These are phyloP conservation scores for Enteromius trimaculatus DNA, from an alignment of 2,797 vertebrate species.

Conservation along the genomic window DNA sequence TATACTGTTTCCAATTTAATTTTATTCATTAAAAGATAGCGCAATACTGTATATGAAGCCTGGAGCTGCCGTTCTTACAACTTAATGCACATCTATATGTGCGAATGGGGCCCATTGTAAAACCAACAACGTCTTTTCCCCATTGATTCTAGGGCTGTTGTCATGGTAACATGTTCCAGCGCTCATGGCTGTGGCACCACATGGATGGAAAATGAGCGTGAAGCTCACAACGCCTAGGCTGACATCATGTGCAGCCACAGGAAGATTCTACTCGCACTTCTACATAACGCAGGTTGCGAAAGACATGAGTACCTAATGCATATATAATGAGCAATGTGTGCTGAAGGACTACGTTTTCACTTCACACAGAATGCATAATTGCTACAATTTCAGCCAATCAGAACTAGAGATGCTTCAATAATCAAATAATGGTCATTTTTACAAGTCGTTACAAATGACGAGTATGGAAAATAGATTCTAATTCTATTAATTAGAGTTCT, in stretches of 20 bases:
- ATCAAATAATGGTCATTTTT: background rate
- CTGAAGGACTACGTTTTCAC: background rate
- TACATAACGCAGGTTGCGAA: background rate
- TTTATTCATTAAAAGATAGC: background rate
- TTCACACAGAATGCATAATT: background rate
- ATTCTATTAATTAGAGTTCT: background rate
- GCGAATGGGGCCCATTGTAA: constrained; percentile 46
- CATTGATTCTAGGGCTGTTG: constrained; percentile 57
- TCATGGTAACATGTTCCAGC: constrained; percentile 57
- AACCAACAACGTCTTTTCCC: constrained; percentile 48
- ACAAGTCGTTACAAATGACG: background rate
- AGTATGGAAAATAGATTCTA: background rate
- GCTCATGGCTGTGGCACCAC: constrained; percentile 55
- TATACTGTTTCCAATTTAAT: background rate
- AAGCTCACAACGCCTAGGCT: constrained; percentile 54
- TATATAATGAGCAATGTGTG: background rate
- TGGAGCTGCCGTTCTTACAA: background rate
- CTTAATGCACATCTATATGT: constrained; percentile 15
- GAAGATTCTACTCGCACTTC: constrained; percentile 3
- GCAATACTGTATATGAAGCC: background rate
- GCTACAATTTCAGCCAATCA: background rate
- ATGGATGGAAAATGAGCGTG: constrained; percentile 54
- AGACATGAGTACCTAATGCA: constrained; percentile 9
- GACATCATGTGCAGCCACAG: constrained; percentile 46
- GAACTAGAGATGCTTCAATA: background rate